These are phyloP conservation scores for Saguinus midas DNA, from an alignment of 2,113 vertebrate genomes.

Conservation along the genomic window DNA sequence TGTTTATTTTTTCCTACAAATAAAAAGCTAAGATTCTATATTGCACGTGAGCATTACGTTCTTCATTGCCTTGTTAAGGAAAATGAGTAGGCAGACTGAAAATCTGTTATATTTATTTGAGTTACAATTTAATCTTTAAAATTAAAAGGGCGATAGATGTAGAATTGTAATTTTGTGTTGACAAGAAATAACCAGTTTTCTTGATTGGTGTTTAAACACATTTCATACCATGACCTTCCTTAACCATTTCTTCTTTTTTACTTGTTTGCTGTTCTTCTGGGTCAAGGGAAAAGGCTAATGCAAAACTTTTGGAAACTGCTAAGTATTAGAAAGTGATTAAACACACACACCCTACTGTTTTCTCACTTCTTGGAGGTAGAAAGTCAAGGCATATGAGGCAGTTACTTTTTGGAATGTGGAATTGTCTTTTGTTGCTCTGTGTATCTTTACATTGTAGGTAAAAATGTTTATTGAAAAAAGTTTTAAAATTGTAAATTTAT, in stretches of 20 bases:
- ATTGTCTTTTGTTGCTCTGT: background rate
- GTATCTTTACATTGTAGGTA: constrained; percentile 18
- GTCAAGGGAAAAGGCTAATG: background rate
- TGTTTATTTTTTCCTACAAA: constrained; percentile 29
- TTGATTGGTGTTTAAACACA: constrained; percentile 27
- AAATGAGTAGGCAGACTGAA: background rate
- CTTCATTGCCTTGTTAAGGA: background rate
- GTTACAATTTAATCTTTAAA: constrained; percentile 17
- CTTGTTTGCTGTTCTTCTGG: background rate
- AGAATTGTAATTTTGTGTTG: background rate
- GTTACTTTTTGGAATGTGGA: background rate
- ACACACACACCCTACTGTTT: background rate
- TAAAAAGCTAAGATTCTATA: constrained; percentile 7
- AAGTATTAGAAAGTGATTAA: background rate
- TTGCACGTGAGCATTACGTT: constrained; percentile 29
- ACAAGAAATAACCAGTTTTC: constrained; percentile 16
- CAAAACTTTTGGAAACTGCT: background rate
- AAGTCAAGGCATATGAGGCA: background rate
- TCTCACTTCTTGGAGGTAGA: background rate
- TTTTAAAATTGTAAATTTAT: background rate
- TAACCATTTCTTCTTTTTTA: background rate
- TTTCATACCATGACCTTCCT: background rate
- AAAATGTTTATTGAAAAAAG: constrained; percentile 24
- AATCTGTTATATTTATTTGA: background rate
- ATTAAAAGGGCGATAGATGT: background rate